Conservation (phyloP, 2,113 vertebrate species). For the Salvelinus alpinus region DNA sequence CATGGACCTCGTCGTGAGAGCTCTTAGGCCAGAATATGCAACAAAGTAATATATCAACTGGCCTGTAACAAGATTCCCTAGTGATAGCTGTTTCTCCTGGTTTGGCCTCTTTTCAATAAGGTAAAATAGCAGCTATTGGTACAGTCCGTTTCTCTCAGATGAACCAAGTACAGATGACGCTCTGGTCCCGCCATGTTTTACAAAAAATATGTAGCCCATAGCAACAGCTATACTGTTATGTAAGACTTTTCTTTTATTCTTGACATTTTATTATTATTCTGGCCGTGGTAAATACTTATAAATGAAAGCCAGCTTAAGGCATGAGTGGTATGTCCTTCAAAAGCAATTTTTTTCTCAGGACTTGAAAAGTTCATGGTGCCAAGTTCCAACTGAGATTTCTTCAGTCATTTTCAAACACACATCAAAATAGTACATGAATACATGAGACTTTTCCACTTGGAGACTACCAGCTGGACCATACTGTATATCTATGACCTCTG, state of each 20-base stretch:
- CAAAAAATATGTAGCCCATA: constrained; percentile 52
- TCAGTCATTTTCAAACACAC: not conserved
- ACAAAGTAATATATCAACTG: constrained; percentile 15
- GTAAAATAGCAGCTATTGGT: constrained; percentile 2
- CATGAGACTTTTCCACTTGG: not conserved
- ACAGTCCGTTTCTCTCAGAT: not conserved
- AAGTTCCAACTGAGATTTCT: not conserved
- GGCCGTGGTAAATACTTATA: constrained; percentile 24
- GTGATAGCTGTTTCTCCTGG: not conserved
- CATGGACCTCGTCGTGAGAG: constrained; percentile 29
- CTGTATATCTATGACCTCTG: not conserved
- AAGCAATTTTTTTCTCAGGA: not conserved
- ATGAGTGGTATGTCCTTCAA: not conserved
- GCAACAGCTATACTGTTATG: constrained; percentile 55
- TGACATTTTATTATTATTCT: constrained; percentile 11
- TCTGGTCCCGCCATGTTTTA: constrained; percentile 16
- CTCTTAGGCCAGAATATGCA: constrained; percentile 32
- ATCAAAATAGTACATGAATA: not conserved
- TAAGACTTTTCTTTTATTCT: not conserved
- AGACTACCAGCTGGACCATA: not conserved
- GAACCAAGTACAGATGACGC: constrained; percentile 10
- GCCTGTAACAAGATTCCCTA: not conserved
- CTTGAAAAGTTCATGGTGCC: not conserved
- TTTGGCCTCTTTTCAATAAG: constrained; percentile 8
- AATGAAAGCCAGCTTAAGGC: constrained; percentile 6